These are phyloP conservation scores for Lamprologus tigripictilis DNA, from an alignment of 2,113 vertebrate species.

Conservation along the genomic window DNA sequence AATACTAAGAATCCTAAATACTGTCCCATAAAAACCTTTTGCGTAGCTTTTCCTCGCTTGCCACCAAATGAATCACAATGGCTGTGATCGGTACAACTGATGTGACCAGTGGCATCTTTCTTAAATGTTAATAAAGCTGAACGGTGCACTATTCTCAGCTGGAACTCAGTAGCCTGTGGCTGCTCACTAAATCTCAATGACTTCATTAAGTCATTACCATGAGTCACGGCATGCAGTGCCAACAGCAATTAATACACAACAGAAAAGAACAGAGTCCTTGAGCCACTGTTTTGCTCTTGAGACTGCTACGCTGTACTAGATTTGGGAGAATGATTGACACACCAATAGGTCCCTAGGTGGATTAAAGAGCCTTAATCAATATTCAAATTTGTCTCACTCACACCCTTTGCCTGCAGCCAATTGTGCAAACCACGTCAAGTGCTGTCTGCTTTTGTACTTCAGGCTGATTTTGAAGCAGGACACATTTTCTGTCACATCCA, in stretches of 20 bases:
- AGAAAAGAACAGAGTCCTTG: slow-evolving; percentile 37
- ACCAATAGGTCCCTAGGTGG: slow-evolving; percentile 43
- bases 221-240: slow-evolving; percentile 37
- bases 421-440: slow-evolving; percentile 17
- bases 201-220: slow-evolving; percentile 61
- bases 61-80: slow-evolving; percentile 9
- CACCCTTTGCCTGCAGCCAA: not conserved
- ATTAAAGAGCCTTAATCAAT: slow-evolving; percentile 51
- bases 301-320: slow-evolving; percentile 31
- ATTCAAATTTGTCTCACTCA: slow-evolving; percentile 53
- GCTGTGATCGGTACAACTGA: not conserved
- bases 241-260: slow-evolving; percentile 54
- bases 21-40: not conserved
- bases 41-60: not conserved
- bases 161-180: slow-evolving; percentile 35
- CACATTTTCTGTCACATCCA: not conserved
- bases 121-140: slow-evolving; percentile 56
- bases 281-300: not conserved
- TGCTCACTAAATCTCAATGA: slow-evolving; percentile 55
- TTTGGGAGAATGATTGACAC: slow-evolving; percentile 52
- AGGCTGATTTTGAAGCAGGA: not conserved
- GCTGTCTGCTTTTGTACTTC: not conserved
- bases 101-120: slow-evolving; percentile 22
- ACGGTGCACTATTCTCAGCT: slow-evolving; percentile 14
- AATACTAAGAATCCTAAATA: slow-evolving; percentile 11